A percentile compares a stretch with the other conserved stretches of the same genome.
Evolutionary conservation across 2,888 invertebrate genomes (phyloP).

Genomic region (Pollenia angustigena): DNA sequence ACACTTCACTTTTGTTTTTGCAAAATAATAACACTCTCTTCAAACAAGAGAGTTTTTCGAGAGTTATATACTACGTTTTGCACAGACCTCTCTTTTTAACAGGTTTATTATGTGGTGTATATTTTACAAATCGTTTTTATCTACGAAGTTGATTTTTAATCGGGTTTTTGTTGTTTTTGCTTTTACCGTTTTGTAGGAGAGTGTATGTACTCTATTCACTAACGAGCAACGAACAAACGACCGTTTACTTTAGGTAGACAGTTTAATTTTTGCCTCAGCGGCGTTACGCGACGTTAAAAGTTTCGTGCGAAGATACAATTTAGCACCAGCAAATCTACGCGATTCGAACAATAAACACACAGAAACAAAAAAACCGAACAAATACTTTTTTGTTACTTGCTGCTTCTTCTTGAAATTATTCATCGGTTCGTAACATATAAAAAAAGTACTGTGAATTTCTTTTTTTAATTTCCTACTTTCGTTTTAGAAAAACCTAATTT

Average conservation of each 20-base stretch:
- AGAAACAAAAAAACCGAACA: conserved; percentile 64
- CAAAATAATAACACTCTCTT: neutral
- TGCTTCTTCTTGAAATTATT: conserved; percentile 71
- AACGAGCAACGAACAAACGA: conserved; percentile 76
- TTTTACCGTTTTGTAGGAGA: conserved; percentile 75
- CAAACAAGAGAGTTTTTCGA: neutral
- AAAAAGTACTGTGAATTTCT: conserved; percentile 68
- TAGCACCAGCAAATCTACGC: conserved; percentile 69
- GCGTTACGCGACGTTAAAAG: conserved; percentile 80
- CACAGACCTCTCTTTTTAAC: conserved; percentile 47
- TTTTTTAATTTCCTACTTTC: conserved; percentile 61
- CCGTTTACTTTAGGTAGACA: conserved; percentile 73
- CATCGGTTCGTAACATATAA: conserved; percentile 66
- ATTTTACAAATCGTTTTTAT: conserved; percentile 33
- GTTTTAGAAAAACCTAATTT: conserved; percentile 34
- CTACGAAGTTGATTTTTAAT: conserved; percentile 56
- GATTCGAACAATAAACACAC: conserved; percentile 57
- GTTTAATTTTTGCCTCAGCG: conserved; percentile 79
- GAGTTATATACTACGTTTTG: conserved; percentile 42
- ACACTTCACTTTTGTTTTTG: conserved; percentile 43
- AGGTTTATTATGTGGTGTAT: conserved; percentile 50
- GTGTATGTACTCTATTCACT: conserved; percentile 67
- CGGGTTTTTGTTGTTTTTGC: conserved; percentile 74
- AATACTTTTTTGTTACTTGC: conserved; percentile 64
- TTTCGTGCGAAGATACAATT: conserved; percentile 70